Evolutionary conservation across 1,140 invertebrate genomes (phyloP), one percentile per base, ranked within the genome.

Genomic region (Drosophila kohkoa): DNA sequence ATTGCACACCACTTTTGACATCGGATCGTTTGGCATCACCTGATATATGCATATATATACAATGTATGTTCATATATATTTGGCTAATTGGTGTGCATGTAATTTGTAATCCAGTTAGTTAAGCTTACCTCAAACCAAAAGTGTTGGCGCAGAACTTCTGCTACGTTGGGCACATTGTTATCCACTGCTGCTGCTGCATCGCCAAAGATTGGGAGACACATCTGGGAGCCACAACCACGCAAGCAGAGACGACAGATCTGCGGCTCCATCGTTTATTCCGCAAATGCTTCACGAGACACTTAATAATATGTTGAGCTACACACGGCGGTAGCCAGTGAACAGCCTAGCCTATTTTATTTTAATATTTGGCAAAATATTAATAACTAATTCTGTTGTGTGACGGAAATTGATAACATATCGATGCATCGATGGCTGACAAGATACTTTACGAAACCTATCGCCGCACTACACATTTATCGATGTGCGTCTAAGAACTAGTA

Each of bases 81-180:
- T 25, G 52, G 13, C 55, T 54, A 25, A 30, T 46, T 46, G 6
- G 15, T 59, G 8, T 54, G 41, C 43, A 52, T 65, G 48, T 67
- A 52, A 70, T 45, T 25, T 49, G 15, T 46, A 41, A 32, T 35
- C 25, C 20, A 45, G 6, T 11, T 25, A 20, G 16, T 20, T 25
- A 25, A 5, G 25, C 54, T 69, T 57, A 91, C 90, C 79, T 92
- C 83, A 52, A 92, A 91, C 90, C 90, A 92, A 70, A 92, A 91
- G 60, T 91, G 87, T 51, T 90, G 77, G 43, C 85, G 75, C 45
- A 92, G 60, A 58, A 91, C 70, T 45, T 85, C 69, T 0, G 86
- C 82, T 3, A 90, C 85, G 45, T 85, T 89, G 1, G 67, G 46
- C 15, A 74, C 64, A 51, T 69, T 69, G 20, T 25, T 25, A 25